Evolutionary conservation across 2,113 vertebrate species (phyloP).

Genomic region (Saccopteryx bilineata): DNA sequence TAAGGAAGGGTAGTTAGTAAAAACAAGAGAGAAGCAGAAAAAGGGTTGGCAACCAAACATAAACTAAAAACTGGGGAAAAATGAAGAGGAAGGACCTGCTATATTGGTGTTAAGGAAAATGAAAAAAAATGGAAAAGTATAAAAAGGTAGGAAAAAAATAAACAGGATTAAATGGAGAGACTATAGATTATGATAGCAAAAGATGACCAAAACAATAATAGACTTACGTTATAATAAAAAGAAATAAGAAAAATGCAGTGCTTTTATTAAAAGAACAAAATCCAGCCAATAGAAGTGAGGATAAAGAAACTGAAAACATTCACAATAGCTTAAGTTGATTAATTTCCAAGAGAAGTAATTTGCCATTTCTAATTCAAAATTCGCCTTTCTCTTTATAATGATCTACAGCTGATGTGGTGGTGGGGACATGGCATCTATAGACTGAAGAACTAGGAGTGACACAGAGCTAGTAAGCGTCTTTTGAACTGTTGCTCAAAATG

Average conservation of each 20-base stretch:
- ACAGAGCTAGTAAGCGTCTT: background rate
- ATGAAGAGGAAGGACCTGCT: conserved; percentile 17
- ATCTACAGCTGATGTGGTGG: background rate
- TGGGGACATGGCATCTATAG: background rate
- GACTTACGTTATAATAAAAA: background rate
- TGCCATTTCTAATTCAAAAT: conserved; percentile 50
- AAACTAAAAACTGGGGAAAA: conserved; percentile 26
- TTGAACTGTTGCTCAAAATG: conserved; percentile 18
- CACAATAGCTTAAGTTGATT: conserved; percentile 14
- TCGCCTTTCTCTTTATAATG: background rate
- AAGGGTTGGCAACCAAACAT: background rate
- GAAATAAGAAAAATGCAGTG: background rate
- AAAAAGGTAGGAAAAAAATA: background rate
- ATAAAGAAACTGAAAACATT: background rate
- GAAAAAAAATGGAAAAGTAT: background rate
- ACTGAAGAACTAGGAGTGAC: background rate
- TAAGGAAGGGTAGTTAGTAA: conserved; percentile 61
- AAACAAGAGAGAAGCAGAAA: conserved; percentile 34
- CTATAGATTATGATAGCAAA: background rate
- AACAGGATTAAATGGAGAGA: conserved; percentile 16
- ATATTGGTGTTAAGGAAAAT: background rate
- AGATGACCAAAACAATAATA: background rate
- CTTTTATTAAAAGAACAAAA: conserved; percentile 42
- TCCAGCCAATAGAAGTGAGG: background rate
- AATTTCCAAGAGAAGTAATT: conserved; percentile 55